Evolutionary conservation across 2,797 vertebrate genomes (phyloP).

Genomic region (Melanotaenia maccullochi): DNA sequence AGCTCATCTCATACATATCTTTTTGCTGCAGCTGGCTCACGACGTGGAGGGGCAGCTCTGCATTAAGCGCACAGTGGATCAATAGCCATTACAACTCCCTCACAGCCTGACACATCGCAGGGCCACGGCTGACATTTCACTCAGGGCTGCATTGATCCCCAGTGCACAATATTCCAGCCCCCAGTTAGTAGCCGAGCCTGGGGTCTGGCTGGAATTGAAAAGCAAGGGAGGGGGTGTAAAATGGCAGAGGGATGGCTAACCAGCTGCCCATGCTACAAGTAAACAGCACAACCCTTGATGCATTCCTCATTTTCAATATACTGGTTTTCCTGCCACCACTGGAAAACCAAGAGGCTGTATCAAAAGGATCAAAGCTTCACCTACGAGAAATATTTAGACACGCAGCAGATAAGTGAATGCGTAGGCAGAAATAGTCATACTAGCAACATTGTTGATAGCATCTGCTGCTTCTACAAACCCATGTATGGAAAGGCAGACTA

Average conservation of each 20-base stretch:
- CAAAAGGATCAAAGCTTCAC: conserved; percentile 86
- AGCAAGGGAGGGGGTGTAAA: conserved; percentile 79
- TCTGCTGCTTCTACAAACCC: conserved; percentile 87
- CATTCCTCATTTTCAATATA: conserved; percentile 88
- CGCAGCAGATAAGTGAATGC: conserved; percentile 46
- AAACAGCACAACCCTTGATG: conserved; percentile 89
- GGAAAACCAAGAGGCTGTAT: conserved; percentile 81
- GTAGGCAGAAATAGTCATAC: conserved; percentile 83
- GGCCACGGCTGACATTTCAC: conserved; percentile 96
- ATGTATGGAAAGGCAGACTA: conserved; percentile 79
- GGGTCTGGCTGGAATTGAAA: conserved; percentile 92
- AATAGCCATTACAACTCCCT: conserved; percentile 99
- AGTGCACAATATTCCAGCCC: conserved; percentile 94
- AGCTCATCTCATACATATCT: conserved; percentile 93
- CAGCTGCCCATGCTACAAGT: conserved; percentile 90
- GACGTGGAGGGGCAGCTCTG: conserved; percentile 87
- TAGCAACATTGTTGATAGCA: conserved; percentile 92
- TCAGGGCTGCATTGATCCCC: conserved; percentile 96
- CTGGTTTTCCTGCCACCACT: conserved; percentile 89
- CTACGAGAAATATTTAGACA: conserved; percentile 80
- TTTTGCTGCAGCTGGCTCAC: conserved; percentile 90
- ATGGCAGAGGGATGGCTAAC: conserved; percentile 84
- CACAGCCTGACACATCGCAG: conserved; percentile 96
- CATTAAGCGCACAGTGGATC: conserved; percentile 99
- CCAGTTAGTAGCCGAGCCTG: conserved; percentile 88